A percentile compares a stretch with the other conserved stretches of the same genome.
phyloP scores from a whole-genome alignment of 2,797 vertebrate genomes.

The Sebastes elongatus region DNA sequence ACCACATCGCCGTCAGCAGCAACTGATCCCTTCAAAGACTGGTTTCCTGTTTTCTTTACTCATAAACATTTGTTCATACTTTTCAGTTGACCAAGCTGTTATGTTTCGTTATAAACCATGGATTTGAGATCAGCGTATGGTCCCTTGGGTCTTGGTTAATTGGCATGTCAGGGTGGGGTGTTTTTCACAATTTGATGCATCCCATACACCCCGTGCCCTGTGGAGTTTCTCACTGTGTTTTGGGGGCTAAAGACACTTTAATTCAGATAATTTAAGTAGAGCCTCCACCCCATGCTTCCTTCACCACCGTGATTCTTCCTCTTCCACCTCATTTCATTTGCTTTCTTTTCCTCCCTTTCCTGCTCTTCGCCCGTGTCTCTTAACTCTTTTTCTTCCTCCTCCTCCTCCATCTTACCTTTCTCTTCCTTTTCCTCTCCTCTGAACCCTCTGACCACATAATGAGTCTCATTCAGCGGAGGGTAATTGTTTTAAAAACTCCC shows the following conservation, averaged over 20 bases:
- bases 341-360: background rate
- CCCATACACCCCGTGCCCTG: slow-evolving; percentile 33
- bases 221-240: slow-evolving; percentile 26
- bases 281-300: background rate
- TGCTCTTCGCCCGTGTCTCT: background rate
- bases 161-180: slow-evolving; percentile 36
- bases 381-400: background rate
- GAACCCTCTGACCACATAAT: slow-evolving; percentile 76
- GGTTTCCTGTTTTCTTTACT: slow-evolving; percentile 34
- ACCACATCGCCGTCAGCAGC: background rate
- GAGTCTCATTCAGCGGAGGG: slow-evolving; percentile 56
- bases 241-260: slow-evolving; percentile 18
- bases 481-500: slow-evolving; percentile 79
- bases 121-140: slow-evolving; percentile 18
- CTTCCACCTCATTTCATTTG: background rate
- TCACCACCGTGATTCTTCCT: background rate
- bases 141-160: slow-evolving; percentile 14
- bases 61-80: slow-evolving; percentile 36
- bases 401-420: slow-evolving; percentile 36
- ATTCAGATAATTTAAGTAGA: slow-evolving; percentile 29
- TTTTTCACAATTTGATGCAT: slow-evolving; percentile 50
- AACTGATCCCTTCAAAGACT: slow-evolving; percentile 23
- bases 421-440: slow-evolving; percentile 64
- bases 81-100: slow-evolving; percentile 22
- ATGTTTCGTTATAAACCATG: slow-evolving; percentile 22